phyloP scores from a whole-genome alignment of 2,888 invertebrate genomes.

The Anthrax anthrax region DNA sequence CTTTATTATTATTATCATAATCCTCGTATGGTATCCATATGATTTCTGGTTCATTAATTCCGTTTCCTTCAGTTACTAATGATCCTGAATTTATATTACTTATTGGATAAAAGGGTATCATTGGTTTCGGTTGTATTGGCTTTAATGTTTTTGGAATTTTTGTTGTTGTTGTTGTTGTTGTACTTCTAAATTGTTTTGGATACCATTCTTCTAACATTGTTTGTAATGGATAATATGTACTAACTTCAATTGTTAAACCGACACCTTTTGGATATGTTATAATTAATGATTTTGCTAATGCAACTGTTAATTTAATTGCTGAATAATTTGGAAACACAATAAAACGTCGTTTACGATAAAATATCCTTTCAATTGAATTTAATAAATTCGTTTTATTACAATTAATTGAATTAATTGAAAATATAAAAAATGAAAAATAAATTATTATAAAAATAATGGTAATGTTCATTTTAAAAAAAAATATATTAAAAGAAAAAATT shows the following conservation, averaged over 20 bases:
- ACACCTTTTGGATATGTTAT: slow-evolving; percentile 21
- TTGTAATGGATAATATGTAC: slow-evolving; percentile 24
- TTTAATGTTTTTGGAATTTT: background rate
- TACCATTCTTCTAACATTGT: slow-evolving; percentile 22
- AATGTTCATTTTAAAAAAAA: no score
- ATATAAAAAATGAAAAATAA: no score
- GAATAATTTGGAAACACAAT: slow-evolving; percentile 24
- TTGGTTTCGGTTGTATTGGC: no score
- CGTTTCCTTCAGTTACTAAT: no score
- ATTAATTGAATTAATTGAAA: no score
- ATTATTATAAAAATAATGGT: no score
- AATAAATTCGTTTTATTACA: background rate
- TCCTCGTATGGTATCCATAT: no score
- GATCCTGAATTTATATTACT: no score
- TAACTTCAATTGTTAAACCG: slow-evolving; percentile 20
- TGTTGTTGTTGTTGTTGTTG: slow-evolving; percentile 13
- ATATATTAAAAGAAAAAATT: no score
- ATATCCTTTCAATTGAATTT: slow-evolving; percentile 18
- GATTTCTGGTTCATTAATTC: no score
- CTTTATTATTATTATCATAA: no score
- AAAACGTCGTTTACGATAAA: slow-evolving; percentile 25
- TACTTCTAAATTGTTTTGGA: slow-evolving; percentile 23
- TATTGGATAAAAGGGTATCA: no score
- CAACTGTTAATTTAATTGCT: slow-evolving; percentile 23
- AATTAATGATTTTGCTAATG: slow-evolving; percentile 21